Percentiles rank a stretch among this genome's conserved stretches.
Conservation (phyloP, 2,888 invertebrate species). For the Drosophila ustulata region DNA sequence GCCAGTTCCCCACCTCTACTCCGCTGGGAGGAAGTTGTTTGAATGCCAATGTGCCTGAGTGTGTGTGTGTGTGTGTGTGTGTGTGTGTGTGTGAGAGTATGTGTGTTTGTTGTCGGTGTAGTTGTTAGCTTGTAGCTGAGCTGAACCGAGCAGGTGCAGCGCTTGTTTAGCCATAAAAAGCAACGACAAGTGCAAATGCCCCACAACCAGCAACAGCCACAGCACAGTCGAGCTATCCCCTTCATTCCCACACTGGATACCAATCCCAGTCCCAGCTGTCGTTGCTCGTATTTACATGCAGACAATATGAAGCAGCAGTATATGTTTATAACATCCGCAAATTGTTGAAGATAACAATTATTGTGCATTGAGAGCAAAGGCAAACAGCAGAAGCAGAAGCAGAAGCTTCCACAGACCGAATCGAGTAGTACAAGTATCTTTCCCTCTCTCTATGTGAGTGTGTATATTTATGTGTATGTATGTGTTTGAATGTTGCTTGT, state of each 20-base stretch:
- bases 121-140: constrained; percentile 33
- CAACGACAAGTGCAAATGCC: constrained; percentile 70
- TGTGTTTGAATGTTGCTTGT: constrained; percentile 41
- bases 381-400: constrained; percentile 34
- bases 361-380: constrained; percentile 76
- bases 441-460: not conserved
- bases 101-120: constrained; percentile 13
- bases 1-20: constrained; percentile 63
- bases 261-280: constrained; percentile 50
- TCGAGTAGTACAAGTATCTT: constrained; percentile 20
- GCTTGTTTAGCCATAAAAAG: constrained; percentile 69
- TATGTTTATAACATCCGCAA: constrained; percentile 81
- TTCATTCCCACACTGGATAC: constrained; percentile 9
- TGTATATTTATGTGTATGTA: constrained; percentile 4
- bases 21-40: constrained; percentile 66
- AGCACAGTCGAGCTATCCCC: not conserved
- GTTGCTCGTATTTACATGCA: constrained; percentile 74
- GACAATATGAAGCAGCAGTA: constrained; percentile 77
- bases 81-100: not conserved
- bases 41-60: constrained; percentile 20
- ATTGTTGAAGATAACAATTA: constrained; percentile 80
- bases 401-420: constrained; percentile 43
- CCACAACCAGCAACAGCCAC: constrained; percentile 23
- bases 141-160: constrained; percentile 66
- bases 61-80: not conserved